Percentiles rank a stretch among this genome's conserved stretches.
These are phyloP conservation scores for Pentamera pediparva DNA, from an alignment of 53 echinoderm and acorn worm species.

Conservation along the genomic window DNA sequence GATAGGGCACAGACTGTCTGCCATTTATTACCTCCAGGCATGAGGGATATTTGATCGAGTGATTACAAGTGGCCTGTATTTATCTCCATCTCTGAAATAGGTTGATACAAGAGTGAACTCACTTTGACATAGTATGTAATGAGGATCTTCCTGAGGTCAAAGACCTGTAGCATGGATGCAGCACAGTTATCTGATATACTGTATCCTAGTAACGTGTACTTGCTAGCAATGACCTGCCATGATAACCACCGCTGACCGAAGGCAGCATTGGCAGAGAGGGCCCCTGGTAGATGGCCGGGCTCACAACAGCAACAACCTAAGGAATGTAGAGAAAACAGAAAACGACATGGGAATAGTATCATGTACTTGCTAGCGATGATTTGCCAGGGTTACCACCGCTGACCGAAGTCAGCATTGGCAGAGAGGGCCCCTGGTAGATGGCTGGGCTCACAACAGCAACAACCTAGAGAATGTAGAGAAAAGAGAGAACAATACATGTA, in stretches of 20 bases:
- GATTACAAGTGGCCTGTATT: too few species aligned
- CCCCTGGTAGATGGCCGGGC: conserved; percentile 83
- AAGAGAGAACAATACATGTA: conserved; percentile 29
- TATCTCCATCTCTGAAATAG: too few species aligned
- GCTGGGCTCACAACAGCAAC: conserved; percentile 95
- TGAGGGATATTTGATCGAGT: too few species aligned
- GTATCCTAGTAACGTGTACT: conserved; percentile 91
- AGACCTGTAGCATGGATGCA: conserved; percentile 98
- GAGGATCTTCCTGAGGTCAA: conserved; percentile 99
- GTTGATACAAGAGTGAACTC: too few species aligned
- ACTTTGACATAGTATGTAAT: conserved; percentile 99
- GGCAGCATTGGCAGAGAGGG: conserved; percentile 93
- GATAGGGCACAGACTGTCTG: too few species aligned
- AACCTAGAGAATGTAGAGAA: conserved; percentile 44
- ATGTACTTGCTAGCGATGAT: conserved; percentile 49
- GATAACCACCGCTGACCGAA: conserved; percentile 98
- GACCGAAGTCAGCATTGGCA: conserved; percentile 94
- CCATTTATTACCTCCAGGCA: too few species aligned
- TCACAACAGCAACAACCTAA: conserved; percentile 96
- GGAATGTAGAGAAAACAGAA: background rate
- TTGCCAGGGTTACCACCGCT: conserved; percentile 98
- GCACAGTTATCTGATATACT: conserved; percentile 98
- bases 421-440: conserved; percentile 85
- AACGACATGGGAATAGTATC: background rate
- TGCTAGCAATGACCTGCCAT: conserved; percentile 97